A percentile compares a stretch with the other conserved stretches of the same genome.
Evolutionary conservation across 2,113 vertebrate genomes (phyloP).

Genomic region (Pungitius pungitius): DNA sequence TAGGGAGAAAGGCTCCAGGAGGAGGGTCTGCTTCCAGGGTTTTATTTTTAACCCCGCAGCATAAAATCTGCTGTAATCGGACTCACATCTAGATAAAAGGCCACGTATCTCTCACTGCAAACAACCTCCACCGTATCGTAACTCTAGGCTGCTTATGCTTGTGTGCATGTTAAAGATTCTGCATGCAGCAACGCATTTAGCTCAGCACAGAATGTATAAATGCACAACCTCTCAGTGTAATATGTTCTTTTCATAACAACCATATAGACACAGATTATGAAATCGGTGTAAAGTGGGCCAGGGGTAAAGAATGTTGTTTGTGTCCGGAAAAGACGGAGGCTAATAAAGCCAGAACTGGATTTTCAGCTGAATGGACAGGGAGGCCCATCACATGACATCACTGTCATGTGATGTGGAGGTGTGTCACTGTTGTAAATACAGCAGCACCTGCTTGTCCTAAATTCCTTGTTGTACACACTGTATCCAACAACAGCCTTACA

Average conservation of each 20-base stretch:
- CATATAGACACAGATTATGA: not conserved
- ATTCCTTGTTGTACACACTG: not conserved
- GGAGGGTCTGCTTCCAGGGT: slow-evolving; percentile 7
- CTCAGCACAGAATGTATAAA: not conserved
- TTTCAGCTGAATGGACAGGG: not conserved
- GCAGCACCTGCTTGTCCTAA: not conserved
- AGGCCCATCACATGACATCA: slow-evolving; percentile 29
- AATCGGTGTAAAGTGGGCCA: slow-evolving; percentile 21
- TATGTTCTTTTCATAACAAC: not conserved
- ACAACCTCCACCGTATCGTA: not conserved
- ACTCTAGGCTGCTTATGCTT: not conserved
- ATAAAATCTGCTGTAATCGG: not conserved
- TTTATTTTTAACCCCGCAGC: slow-evolving; percentile 23
- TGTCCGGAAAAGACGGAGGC: not conserved
- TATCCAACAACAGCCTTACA: not conserved
- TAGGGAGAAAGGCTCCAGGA: not conserved
- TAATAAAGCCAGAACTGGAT: slow-evolving; percentile 47
- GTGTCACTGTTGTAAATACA: not conserved
- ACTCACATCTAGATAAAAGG: not conserved
- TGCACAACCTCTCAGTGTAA: accelerated
- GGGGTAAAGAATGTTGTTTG: slow-evolving; percentile 48
- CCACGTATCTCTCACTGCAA: not conserved
- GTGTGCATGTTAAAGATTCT: not conserved
- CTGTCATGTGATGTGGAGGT: slow-evolving; percentile 55
- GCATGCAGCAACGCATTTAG: not conserved